Evolutionary conservation across 2,113 vertebrate genomes (phyloP).

Genomic region (Melanotaenia duboulayi): DNA sequence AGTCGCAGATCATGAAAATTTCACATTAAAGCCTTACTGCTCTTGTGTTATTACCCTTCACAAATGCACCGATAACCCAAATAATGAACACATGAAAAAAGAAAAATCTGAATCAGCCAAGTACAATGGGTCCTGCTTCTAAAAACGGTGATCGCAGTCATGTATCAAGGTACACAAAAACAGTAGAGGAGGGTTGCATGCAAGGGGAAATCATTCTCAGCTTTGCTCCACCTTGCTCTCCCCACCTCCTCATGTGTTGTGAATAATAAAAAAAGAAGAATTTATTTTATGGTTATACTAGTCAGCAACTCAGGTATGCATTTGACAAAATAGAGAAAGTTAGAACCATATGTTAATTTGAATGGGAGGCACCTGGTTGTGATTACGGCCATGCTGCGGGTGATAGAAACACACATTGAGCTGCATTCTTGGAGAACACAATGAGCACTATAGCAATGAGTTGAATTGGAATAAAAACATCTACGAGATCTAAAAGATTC

Average conservation of each 20-base stretch:
- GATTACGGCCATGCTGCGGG: constrained; percentile 79
- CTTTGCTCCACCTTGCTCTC: constrained; percentile 57
- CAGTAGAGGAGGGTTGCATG: constrained; percentile 63
- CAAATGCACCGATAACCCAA: constrained; percentile 40
- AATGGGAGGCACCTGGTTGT: constrained; percentile 80
- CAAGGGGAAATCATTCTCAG: constrained; percentile 76
- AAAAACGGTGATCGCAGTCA: constrained; percentile 46
- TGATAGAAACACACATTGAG: constrained; percentile 63
- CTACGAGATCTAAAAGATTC: constrained; percentile 44
- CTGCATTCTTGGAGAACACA: constrained; percentile 31
- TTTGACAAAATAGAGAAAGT: constrained; percentile 79
- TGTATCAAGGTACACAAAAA: constrained; percentile 33
- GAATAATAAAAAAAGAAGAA: constrained; percentile 71
- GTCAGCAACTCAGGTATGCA: constrained; percentile 80
- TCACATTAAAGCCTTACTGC: constrained; percentile 37
- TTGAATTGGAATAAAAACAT: constrained; percentile 54
- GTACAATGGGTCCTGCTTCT: constrained; percentile 49
- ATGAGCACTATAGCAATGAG: constrained; percentile 47
- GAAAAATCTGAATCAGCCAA: constrained; percentile 20
- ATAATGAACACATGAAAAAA: constrained; percentile 21
- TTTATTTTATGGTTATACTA: constrained; percentile 75
- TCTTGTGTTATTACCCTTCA: constrained; percentile 19
- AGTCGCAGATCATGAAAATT: constrained; percentile 51
- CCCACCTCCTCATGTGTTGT: constrained; percentile 68
- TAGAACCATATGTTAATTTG: constrained; percentile 86